Percentiles rank a stretch among this genome's conserved stretches.
Conservation (phyloP, 2,113 vertebrate species). For the Saguinus imperator region DNA sequence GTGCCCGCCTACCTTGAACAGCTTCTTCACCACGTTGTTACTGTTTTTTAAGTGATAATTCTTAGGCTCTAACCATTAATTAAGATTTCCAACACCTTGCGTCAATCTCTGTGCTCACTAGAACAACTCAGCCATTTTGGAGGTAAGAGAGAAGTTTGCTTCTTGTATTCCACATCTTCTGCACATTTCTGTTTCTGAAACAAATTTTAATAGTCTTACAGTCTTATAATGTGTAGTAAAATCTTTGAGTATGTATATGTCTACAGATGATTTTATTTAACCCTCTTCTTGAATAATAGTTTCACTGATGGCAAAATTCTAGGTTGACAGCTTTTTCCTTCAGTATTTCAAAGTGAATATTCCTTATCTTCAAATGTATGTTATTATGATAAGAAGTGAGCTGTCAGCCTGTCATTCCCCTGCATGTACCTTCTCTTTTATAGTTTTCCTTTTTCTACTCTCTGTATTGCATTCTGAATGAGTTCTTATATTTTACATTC, state of each 20-base stretch:
- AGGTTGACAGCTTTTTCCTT: neutral
- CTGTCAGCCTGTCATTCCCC: neutral
- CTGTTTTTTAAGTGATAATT: neutral
- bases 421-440: neutral
- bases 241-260: neutral
- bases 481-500: neutral
- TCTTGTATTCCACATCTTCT: neutral
- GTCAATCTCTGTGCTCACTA: neutral
- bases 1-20: neutral
- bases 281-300: neutral
- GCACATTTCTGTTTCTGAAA: neutral
- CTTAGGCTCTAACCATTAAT: neutral
- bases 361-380: neutral
- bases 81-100: neutral
- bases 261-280: neutral
- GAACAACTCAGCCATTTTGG: neutral
- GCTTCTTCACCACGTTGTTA: neutral
- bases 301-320: neutral
- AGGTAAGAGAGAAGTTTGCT: neutral
- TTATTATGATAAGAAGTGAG: neutral
- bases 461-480: neutral
- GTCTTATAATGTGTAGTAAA: neutral
- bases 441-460: neutral
- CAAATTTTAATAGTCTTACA: neutral
- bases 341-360: neutral